These are phyloP conservation scores for Aphis gossypii DNA, from an alignment of 1,140 invertebrate genomes.

Conservation along the genomic window DNA sequence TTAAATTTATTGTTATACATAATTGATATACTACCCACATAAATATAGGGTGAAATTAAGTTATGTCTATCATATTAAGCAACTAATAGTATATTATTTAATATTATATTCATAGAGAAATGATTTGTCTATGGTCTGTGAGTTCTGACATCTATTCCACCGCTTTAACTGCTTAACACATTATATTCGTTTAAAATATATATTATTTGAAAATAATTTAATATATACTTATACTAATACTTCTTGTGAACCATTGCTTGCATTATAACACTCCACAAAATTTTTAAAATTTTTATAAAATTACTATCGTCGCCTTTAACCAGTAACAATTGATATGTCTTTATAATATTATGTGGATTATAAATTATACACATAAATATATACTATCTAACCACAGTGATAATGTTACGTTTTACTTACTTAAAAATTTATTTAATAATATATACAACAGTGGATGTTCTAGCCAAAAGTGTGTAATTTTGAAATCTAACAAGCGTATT, in stretches of 20 bases:
- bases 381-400: neutral
- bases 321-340: no score
- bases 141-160: neutral
- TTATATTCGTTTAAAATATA: neutral
- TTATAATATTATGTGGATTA: neutral
- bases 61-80: neutral
- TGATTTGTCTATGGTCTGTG: neutral
- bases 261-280: neutral
- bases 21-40: neutral
- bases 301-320: no score
- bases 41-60: neutral
- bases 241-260: neutral
- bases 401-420: neutral
- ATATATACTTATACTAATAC: neutral
- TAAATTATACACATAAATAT: neutral
- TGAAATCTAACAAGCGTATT: neutral
- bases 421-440: neutral
- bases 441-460: neutral
- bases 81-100: no score
- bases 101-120: neutral
- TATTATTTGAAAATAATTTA: neutral
- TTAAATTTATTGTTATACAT: neutral
- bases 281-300: no score
- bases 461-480: neutral
- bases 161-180: neutral